Conservation (phyloP, 2,113 vertebrate species). For the Colistium nudipinnis region DNA sequence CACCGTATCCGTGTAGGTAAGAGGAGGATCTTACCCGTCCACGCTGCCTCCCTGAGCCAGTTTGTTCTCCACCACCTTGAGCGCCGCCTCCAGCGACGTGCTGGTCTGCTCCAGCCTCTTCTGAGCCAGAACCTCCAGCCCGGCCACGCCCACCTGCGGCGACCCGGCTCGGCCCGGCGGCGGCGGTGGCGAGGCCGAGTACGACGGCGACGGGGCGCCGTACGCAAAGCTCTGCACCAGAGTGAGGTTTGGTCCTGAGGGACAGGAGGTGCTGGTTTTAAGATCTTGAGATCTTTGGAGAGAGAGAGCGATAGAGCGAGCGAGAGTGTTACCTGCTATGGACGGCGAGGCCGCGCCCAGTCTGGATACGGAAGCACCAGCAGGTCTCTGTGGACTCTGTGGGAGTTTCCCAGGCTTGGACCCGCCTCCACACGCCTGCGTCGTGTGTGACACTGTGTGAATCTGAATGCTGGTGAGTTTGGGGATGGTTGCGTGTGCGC, state of each 20-base stretch:
- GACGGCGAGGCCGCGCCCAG: not conserved
- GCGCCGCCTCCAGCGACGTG: slow-evolving; percentile 82
- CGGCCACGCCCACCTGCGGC: slow-evolving; percentile 8
- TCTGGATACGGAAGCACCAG: not conserved
- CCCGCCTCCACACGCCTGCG: slow-evolving; percentile 9
- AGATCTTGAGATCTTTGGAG: no score
- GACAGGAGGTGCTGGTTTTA: not conserved
- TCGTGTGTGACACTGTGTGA: slow-evolving; percentile 52
- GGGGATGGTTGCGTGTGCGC: slow-evolving; percentile 52
- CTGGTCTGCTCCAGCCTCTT: slow-evolving; percentile 88
- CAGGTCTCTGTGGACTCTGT: slow-evolving; percentile 57
- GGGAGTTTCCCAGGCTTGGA: slow-evolving; percentile 17
- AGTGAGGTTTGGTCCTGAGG: slow-evolving; percentile 37
- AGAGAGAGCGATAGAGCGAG: no score
- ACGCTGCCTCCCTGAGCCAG: slow-evolving; percentile 69
- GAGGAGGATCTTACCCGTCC: slow-evolving; percentile 76
- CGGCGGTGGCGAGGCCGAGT: slow-evolving; percentile 23
- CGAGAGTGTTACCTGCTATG: slow-evolving; percentile 58
- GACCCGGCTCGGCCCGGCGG: slow-evolving; percentile 44
- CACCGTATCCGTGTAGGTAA: no score
- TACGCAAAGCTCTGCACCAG: slow-evolving; percentile 61
- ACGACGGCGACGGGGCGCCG: slow-evolving; percentile 37
- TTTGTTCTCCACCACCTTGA: slow-evolving; percentile 86
- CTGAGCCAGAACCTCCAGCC: slow-evolving; percentile 73
- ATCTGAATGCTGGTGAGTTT: slow-evolving; percentile 61